Evolutionary conservation across 1,140 invertebrate genomes (phyloP), one percentile per base, ranked within the genome.

Genomic region (Anastrepha obliqua): DNA sequence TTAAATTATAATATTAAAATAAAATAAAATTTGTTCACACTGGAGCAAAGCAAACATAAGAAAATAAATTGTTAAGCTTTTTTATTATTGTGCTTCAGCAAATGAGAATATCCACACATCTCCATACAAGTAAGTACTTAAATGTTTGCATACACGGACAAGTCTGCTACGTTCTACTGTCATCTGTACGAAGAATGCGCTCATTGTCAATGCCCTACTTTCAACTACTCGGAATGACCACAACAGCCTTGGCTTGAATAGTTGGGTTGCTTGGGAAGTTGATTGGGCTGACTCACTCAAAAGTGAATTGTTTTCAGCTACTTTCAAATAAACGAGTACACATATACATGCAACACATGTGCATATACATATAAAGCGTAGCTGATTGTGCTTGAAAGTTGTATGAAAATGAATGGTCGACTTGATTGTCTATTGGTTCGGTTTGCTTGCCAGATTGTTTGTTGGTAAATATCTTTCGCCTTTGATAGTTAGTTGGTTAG

Each of bases 191-290:
- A 81, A 55, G 74, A 20, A 58, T 55, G 47, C 17, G 1, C 51
- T 81, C 74, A 81, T n/a, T 58, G 11, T 20, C 17, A 55, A 51
- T 81, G 51, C 20, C 20, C 74, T 58, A 81, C 74, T 81, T 81
- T 5, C 47, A 51, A 81, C 55, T 55, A 20, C 74, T n/a, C 47
- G 17, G 15, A 55, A 55, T 55, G 74, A 81, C 51, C 74, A 81
- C 44, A 81, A 81, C 17, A 81, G 74, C 74, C 74, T 81, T 81
- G 74, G 74, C 51, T 81, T 55, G n/a, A 29, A 81, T n/a, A 47
- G 74, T 81, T 81, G 11, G 13, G 74, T 7, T 81, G 47, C 47
- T 81, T 55, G 47, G 7, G n/a, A 58, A 81, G 74, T 29, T 55
- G 44, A 81, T 55, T 81, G 47, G 47, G 55, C 74, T 1, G 47